Evolutionary conservation across 2,888 invertebrate species (phyloP).

Genomic region (Parnassius smintheus): DNA sequence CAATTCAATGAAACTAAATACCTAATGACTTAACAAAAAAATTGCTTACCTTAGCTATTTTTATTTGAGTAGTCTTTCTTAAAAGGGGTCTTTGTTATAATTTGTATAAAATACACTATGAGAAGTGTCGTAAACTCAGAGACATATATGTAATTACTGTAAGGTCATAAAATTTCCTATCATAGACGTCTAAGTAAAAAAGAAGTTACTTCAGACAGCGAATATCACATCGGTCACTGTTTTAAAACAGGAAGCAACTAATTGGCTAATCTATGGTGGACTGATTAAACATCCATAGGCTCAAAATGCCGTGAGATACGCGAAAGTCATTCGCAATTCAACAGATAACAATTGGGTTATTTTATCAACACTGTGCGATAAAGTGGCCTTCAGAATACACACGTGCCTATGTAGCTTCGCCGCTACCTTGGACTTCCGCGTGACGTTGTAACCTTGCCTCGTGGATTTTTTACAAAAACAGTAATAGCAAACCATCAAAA

Average conservation of each 20-base stretch:
- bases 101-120: too few species aligned
- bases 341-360: slow-evolving; percentile 70
- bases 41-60: too few species aligned
- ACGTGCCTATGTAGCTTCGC: slow-evolving; percentile 35
- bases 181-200: too few species aligned
- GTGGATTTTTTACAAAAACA: slow-evolving; percentile 18
- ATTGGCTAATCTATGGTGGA: slow-evolving; percentile 35
- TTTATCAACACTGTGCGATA: slow-evolving; percentile 64
- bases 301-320: slow-evolving; percentile 57
- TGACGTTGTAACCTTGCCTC: slow-evolving; percentile 28
- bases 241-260: slow-evolving; percentile 7
- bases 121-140: too few species aligned
- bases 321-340: slow-evolving; percentile 65
- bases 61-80: too few species aligned
- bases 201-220: too few species aligned
- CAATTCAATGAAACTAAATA: too few species aligned
- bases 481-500: slow-evolving; percentile 1
- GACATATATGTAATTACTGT: too few species aligned
- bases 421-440: slow-evolving; percentile 32
- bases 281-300: slow-evolving; percentile 42
- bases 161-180: too few species aligned
- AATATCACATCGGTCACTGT: slow-evolving; percentile 1
- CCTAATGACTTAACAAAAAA: too few species aligned
- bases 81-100: too few species aligned
- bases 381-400: slow-evolving; percentile 55